Evolutionary conservation across 2,888 invertebrate species (phyloP).

Genomic region (Leucoma salicis): DNA sequence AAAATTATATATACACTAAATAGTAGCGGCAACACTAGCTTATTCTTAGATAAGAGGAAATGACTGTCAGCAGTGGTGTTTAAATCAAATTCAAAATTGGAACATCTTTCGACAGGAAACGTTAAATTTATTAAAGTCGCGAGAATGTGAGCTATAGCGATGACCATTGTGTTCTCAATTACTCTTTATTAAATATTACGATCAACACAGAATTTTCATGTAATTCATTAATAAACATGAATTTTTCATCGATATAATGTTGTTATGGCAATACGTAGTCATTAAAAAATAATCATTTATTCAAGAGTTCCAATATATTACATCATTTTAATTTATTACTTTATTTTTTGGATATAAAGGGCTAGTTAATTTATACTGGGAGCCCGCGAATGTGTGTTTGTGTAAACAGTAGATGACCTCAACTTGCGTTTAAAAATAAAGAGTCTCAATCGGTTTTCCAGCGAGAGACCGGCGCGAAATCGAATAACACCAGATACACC

Average conservation of each 20-base stretch:
- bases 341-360: background rate
- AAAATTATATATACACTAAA: constrained; percentile 50
- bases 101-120: constrained; percentile 76
- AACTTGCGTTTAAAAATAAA: constrained; percentile 60
- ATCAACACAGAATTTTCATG: background rate
- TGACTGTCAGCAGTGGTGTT: constrained; percentile 67
- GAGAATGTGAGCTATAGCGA: constrained; percentile 44
- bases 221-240: background rate
- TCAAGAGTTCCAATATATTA: no score
- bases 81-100: constrained; percentile 80
- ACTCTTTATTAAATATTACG: constrained; percentile 15
- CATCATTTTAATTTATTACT: no score
- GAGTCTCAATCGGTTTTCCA: constrained; percentile 44
- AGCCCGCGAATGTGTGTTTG: constrained; percentile 10
- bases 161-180: constrained; percentile 46
- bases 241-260: background rate
- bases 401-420: constrained; percentile 47
- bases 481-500: constrained; percentile 56
- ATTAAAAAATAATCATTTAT: no score
- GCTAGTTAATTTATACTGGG: background rate
- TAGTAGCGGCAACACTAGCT: constrained; percentile 52
- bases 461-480: constrained; percentile 42
- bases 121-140: constrained; percentile 70
- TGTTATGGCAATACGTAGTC: background rate
- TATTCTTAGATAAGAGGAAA: constrained; percentile 68